These are phyloP conservation scores for Melinopterus prodromus DNA, from an alignment of 2,888 invertebrate genomes.

Conservation along the genomic window DNA sequence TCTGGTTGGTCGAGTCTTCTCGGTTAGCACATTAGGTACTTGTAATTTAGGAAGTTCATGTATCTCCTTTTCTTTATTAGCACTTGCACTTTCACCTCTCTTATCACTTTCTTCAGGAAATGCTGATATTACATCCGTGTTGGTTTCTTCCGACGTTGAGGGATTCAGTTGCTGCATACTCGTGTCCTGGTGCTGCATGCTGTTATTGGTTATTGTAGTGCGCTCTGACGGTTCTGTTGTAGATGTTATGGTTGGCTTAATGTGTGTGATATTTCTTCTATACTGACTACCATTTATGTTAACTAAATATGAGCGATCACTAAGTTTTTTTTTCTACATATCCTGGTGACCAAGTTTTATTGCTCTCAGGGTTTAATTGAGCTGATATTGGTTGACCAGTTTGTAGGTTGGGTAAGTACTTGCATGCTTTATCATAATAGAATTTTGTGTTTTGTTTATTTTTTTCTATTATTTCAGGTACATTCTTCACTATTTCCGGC, in stretches of 20 bases:
- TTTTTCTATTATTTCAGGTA: conserved; percentile 7
- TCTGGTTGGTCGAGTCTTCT: too few relatives aligned
- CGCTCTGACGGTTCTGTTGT: too few relatives aligned
- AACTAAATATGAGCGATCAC: background rate
- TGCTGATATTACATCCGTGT: too few relatives aligned
- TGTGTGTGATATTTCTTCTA: background rate
- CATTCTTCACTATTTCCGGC: conserved; percentile 5
- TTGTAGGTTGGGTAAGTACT: background rate
- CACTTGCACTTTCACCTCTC: too few relatives aligned
- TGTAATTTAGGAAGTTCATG: too few relatives aligned
- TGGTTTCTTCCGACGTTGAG: too few relatives aligned
- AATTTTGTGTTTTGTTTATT: conserved; percentile 4
- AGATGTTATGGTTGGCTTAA: background rate
- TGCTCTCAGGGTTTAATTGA: conserved; percentile 5
- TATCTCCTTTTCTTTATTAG: background rate
- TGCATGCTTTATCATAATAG: background rate
- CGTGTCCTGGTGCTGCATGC: too few relatives aligned
- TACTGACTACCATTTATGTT: background rate
- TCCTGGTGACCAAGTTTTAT: background rate
- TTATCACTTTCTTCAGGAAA: too few relatives aligned
- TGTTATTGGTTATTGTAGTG: too few relatives aligned
- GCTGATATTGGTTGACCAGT: background rate
- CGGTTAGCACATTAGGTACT: too few relatives aligned
- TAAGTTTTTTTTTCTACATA: background rate
- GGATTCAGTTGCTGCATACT: background rate